Evolutionary conservation across 2,888 invertebrate species (phyloP), one percentile per base, ranked within the genome.

Genomic region (Yponomeuta cagnagella): DNA sequence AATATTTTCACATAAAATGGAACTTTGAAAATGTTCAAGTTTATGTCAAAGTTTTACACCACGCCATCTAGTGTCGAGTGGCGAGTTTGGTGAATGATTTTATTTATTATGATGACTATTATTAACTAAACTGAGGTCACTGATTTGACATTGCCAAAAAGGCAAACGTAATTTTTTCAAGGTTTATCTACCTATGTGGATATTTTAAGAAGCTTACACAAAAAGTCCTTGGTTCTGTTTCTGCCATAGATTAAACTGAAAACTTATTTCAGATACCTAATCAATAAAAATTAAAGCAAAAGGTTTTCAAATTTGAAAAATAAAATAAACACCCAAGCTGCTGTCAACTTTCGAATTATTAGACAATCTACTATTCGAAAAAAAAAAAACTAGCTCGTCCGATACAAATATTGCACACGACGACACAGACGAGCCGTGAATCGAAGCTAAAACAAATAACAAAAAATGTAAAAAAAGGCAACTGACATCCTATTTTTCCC

Each of bases 331-430:
- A 23, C 79, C 78, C 77, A 74, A 73, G 79, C 77, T 78, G 80
- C 79, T 78, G 78, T 80, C 77, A 82, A 80, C 86, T 88, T 88
- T 86, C 81, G 85, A 87, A 88, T 89, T 87, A 88, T 89, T 87
- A 86, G 85, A 88, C 15, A 79, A 74, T 83, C 80, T 78, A 77
- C 81, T 82, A 86, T 80, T 77, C 80, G 77, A 78, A 23, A 74
- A 33, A 73, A 33, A 73, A 87, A 87, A 86, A 86, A 86, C 85
- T 75, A 63, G 77, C 81, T 82, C 84, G 85, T 84, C 77, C 85
- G 82, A 87, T 85, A 89, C 89, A 88, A 90, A 91, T 90, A 91
- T 92, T 87, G 90, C 90, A 91, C 90, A 87, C 86, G 88, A 82
- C 80, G 87, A 78, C 86, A 77, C 79, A 74, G 75, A 73, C 76